Evolutionary conservation across 2,113 vertebrate species (phyloP), one percentile per base, ranked within the genome.

Genomic region (Pimephales promelas): DNA sequence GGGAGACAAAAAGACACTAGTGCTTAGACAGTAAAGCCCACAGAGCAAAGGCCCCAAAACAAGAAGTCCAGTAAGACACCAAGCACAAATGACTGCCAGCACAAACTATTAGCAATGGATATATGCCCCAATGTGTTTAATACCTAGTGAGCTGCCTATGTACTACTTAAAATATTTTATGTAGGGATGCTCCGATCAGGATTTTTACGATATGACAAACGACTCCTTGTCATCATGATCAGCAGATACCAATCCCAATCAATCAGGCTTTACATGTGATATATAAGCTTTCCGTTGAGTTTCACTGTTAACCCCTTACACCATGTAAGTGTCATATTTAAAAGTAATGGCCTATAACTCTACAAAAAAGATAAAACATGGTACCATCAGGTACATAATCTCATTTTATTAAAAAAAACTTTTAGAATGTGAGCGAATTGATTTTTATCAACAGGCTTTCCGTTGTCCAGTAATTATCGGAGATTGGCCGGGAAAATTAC

Each of bases 1-100:
- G 76, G 64, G 61, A 75, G 72, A 61, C 70, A 79, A 68, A 76
- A 70, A 79, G 79, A 85, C 83, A 88, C 76, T 73, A 83, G 96
- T 96, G 96, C 96, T 97, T 95, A 97, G 96, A 95, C 75, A 92
- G 96, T 95, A 95, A 94, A 96, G 95, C 95, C 89, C 92, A 94
- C 91, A 89, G 88, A 93, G 94, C 92, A 92, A 89, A 94, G 94
- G 92, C 91, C 93, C 95, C 93, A 86, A 79, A 88, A 93, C 87
- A 91, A 76, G 64, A 62, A 79, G 78, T 81, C 66, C 64, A 43
- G 31, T 61, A 1, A 76, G 61, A 85, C 85, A 79, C 66, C 45
- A 64, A 82, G 81, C 81, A 78, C 79, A 84, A 79, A 79, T 61
- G 10, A 36, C 84, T 66, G 73, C 18, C 45, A 22, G 8, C 64